phyloP scores from a whole-genome alignment of 2,888 invertebrate genomes.

The Agapostemon virescens region DNA sequence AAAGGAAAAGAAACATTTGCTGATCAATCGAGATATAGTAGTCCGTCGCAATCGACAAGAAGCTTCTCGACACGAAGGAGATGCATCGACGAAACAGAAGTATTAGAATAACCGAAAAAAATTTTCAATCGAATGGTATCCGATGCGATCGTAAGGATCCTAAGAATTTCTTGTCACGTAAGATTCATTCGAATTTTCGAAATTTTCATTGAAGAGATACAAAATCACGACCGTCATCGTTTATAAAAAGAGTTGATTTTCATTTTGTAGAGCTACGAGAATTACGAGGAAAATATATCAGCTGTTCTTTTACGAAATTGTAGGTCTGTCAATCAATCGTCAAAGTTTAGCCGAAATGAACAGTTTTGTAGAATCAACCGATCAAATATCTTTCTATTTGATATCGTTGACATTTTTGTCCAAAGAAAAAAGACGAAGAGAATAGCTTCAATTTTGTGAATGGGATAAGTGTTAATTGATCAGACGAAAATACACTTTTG shows the following conservation, averaged over 20 bases:
- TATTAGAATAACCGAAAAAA: not conserved
- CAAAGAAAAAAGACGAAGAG: too few relatives aligned
- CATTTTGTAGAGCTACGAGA: not conserved
- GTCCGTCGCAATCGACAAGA: slow-evolving; percentile 8
- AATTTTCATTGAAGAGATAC: not conserved
- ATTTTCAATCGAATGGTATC: not conserved
- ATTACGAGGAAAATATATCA: not conserved
- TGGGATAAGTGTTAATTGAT: too few relatives aligned
- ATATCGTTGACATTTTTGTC: too few relatives aligned
- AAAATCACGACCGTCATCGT: not conserved
- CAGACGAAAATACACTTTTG: too few relatives aligned
- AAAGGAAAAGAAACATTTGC: slow-evolving; percentile 10
- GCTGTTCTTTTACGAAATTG: not conserved
- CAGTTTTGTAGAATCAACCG: too few relatives aligned
- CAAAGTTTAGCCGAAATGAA: not conserved
- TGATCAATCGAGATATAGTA: slow-evolving; percentile 4
- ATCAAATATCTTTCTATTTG: too few relatives aligned
- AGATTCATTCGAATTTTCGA: not conserved
- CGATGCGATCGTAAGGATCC: not conserved
- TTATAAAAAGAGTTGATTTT: not conserved
- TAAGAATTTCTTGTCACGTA: not conserved
- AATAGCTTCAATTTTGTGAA: too few relatives aligned
- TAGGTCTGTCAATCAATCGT: not conserved
- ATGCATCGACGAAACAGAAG: not conserved
- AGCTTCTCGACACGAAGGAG: not conserved